Base-by-base conservation (phyloP, 1,140 invertebrate species). In the Cheumatopsyche charites region DNA sequence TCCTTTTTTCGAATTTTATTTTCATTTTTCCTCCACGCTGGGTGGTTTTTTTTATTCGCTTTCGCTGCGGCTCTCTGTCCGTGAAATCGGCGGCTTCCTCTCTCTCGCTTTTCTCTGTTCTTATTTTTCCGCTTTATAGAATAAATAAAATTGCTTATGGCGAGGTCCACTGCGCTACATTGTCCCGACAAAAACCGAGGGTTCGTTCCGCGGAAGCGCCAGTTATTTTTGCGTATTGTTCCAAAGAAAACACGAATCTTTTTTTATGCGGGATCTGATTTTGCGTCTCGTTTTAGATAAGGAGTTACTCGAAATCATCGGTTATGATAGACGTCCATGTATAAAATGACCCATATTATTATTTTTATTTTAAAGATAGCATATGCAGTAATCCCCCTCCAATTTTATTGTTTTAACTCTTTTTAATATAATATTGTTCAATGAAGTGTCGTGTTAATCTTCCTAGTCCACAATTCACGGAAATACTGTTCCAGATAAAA, bases 111-210 rank as follows among this genome's bases (percentile, higher is more conserved):
- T 63, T 25, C 62, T 63, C 36, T 15, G 25, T 63, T 63, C 62
- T 63, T 63, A 63, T 63, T 63, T 63, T 63, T 63, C 62, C 62
- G 26, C 62, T 63, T 63, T 63, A 63, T 63, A 63, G 26, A 63
- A 25, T 25, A 63, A 63, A 63, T 63, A 63, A 63, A 63, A 63
- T 63, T 63, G 21, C 62, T 63, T 63, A 63, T 63, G 26, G 29
- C 29, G 29, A 7, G 19, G 36, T 25, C 62, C 62, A 63, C 29
- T 63, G 12, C n/a, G 62, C 17, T 63, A 63, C 36, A 63, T 63
- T 63, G 26, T 63, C 19, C 62, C 36, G 26, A 63, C 62, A 63
- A 63, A 63, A 36, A 36, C 29, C 29, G 29, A 36, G 29, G 29
- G 29, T 36, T 36, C 9, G 29, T 9, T 9, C 29, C 29, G 29